Base-by-base conservation (phyloP, 2,888 invertebrate genomes). In the Folsomia manolachei region DNA sequence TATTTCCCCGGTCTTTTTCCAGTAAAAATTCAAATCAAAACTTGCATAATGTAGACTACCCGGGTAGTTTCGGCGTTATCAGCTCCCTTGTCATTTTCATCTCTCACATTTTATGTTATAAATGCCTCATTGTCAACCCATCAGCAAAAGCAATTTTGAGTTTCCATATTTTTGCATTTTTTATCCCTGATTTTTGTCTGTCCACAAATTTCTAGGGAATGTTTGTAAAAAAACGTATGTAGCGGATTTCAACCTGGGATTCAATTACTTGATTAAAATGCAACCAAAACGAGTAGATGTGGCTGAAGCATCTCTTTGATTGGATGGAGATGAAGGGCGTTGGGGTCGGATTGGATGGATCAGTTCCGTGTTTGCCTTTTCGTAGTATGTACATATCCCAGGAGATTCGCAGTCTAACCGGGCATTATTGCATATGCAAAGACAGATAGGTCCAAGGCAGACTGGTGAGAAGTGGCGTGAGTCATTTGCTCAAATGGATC, bases 261-360 rank as follows among this genome's bases (percentile, higher is more conserved):
- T 56, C 56, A 56, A 56, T 56, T 56, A 56, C 56, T 56, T 56
- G 56, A 56, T 56, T 56, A 56, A 56, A 56, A 56, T 56, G 56
- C 21, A 56, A 7, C 4, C 21, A n/a, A 56, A 39, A 4, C 39
- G 39, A 39, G 7, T 4, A 39, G 39, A 39, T 39, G 39, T n/a
- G n/a, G n/a, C n/a, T n/a, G n/a, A n/a, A 39, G 39, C 14, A 39
- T 39, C 39, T 39, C 39, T 9, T 9, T 39, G 7, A 39, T 39
- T 39, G 39, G 39, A 39, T 4, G 39, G 39, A 39, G 39, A 39
- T 9, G 39, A 39, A 9, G 39, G 39, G 14, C 7, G 14, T 39
- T 39, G 7, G 39, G 14, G 14, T 39, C 14, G 39, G 39, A 39
- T 39, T n/a, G 39, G 39, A 39, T 39, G 39, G 39, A 39, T 39